phyloP scores from a whole-genome alignment of 2,888 invertebrate genomes.

The Melanargia galathea region DNA sequence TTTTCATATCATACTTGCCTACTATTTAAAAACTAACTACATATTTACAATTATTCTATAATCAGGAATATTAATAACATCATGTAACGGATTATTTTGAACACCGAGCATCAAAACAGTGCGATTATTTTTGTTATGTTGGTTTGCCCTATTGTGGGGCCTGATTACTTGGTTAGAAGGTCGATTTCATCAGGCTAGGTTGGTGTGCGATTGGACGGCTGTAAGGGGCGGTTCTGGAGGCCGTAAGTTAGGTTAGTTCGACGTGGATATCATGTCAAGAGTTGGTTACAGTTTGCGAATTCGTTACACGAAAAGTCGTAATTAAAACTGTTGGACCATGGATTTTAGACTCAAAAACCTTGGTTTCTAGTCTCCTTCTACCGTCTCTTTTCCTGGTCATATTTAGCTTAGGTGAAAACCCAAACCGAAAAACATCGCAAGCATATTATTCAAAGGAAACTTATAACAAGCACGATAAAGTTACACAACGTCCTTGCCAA shows the following conservation, averaged over 20 bases:
- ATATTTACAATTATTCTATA: slow-evolving; percentile 27
- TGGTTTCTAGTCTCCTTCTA: too few species aligned
- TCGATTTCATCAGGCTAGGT: too few species aligned
- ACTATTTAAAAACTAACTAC: slow-evolving; percentile 35
- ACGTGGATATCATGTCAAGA: too few species aligned
- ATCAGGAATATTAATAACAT: slow-evolving; percentile 36
- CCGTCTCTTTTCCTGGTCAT: background rate
- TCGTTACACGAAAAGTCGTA: too few species aligned
- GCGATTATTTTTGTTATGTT: background rate
- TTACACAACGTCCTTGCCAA: slow-evolving; percentile 3
- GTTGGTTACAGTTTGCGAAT: too few species aligned
- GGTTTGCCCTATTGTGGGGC: too few species aligned
- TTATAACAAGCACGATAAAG: slow-evolving; percentile 18
- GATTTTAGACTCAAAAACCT: too few species aligned
- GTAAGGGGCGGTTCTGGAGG: too few species aligned
- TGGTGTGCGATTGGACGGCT: too few species aligned
- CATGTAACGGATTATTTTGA: slow-evolving; percentile 28
- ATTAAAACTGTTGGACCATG: too few species aligned
- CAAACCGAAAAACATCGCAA: background rate
- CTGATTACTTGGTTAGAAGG: too few species aligned
- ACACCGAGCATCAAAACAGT: slow-evolving; percentile 34
- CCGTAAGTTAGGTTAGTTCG: too few species aligned
- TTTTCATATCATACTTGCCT: slow-evolving; percentile 21
- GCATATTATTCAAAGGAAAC: slow-evolving; percentile 15
- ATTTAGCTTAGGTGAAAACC: background rate